phyloP scores from a whole-genome alignment of 1,140 invertebrate genomes.

The Tachypleus tridentatus region DNA sequence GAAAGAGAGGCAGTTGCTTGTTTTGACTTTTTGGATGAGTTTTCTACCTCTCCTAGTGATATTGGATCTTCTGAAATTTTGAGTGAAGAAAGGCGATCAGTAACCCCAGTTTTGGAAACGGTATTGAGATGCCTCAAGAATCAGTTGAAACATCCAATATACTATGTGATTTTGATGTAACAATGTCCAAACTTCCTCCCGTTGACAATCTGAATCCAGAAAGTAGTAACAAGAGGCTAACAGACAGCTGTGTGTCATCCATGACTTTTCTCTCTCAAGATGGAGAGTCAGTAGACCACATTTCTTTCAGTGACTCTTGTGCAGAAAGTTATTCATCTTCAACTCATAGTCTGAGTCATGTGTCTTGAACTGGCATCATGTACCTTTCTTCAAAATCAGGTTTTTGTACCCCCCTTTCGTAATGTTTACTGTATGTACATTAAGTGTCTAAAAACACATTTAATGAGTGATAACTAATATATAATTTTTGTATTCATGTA shows the following conservation, averaged over 20 bases:
- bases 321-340: constrained; percentile 32
- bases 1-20: constrained; percentile 59
- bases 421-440: no score
- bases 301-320: constrained; percentile 34
- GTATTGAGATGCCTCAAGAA: no score
- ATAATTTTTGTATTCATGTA: no score
- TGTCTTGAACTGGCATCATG: no score
- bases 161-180: no score
- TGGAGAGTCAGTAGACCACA: constrained; percentile 26
- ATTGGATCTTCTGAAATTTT: constrained; percentile 26
- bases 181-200: not conserved
- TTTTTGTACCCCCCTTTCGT: no score
- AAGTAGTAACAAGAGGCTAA: not conserved
- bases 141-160: no score
- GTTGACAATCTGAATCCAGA: not conserved
- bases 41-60: constrained; percentile 34
- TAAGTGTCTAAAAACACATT: no score
- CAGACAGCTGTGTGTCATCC: constrained; percentile 9
- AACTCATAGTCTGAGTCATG: constrained; percentile 8
- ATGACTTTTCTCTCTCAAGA: constrained; percentile 20
- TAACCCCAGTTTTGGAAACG: no score
- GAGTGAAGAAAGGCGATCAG: constrained; percentile 3
- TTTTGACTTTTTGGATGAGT: constrained; percentile 62
- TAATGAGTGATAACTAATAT: no score
- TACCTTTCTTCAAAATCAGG: no score